Evolutionary conservation across 2,888 invertebrate species (phyloP).

Genomic region (Drosophila dives): DNA sequence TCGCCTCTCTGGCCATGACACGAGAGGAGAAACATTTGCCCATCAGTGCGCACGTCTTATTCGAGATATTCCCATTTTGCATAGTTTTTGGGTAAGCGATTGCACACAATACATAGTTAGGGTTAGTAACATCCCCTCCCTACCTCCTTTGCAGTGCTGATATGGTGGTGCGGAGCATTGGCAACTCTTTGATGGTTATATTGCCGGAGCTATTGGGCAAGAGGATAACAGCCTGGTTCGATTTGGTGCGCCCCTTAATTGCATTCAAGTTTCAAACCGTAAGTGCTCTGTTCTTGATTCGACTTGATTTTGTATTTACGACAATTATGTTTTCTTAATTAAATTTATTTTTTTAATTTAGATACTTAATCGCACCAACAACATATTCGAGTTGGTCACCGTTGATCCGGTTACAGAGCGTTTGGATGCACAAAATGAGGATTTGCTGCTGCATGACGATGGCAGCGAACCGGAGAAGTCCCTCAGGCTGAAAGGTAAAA

Average conservation of each 20-base stretch:
- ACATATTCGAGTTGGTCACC: conserved; percentile 97
- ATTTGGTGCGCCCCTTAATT: conserved; percentile 95
- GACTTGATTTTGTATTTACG: too few species aligned
- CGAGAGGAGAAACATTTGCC: conserved; percentile 95
- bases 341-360: conserved; percentile 85
- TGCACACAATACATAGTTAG: not conserved
- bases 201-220: conserved; percentile 94
- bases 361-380: conserved; percentile 98
- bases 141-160: conserved; percentile 87
- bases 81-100: conserved; percentile 94
- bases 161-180: conserved; percentile 95
- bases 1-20: conserved; percentile 93
- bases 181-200: conserved; percentile 95
- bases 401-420: conserved; percentile 93
- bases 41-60: conserved; percentile 94
- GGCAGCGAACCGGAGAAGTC: conserved; percentile 90
- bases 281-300: conserved; percentile 83
- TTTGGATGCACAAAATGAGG: conserved; percentile 86
- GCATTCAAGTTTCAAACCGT: conserved; percentile 98
- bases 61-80: conserved; percentile 99
- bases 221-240: conserved; percentile 96
- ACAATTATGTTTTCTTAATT: not conserved
- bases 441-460: conserved; percentile 86
- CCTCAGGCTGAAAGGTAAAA: conserved; percentile 91
- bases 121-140: not conserved